Conservation (phyloP, 1,140 invertebrate genomes). For the Sitobion miscanthi region DNA sequence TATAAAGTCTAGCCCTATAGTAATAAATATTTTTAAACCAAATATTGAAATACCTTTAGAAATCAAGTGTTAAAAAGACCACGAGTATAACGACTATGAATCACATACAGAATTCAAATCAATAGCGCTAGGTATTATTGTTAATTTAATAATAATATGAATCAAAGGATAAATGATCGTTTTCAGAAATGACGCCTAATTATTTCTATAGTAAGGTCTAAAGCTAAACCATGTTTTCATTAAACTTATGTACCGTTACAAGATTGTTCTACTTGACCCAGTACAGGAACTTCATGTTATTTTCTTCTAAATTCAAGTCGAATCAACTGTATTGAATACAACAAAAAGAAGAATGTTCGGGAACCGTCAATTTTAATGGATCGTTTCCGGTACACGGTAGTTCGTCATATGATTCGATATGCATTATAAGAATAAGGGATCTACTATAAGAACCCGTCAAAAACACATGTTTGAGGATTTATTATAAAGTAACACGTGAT, state of each 20-base stretch:
- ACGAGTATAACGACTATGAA: not conserved
- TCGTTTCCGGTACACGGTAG: slow-evolving; percentile 41
- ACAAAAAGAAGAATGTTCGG: slow-evolving; percentile 21
- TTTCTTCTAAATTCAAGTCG: not conserved
- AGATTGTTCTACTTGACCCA: slow-evolving; percentile 17
- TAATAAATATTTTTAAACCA: not conserved
- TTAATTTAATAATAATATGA: not conserved
- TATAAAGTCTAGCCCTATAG: not conserved
- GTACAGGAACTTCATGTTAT: not conserved
- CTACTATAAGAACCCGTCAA: not conserved
- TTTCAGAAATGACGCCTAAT: not conserved
- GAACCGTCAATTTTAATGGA: slow-evolving; percentile 44
- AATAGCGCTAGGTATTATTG: no score
- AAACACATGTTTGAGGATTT: slow-evolving; percentile 22
- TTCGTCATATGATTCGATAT: not conserved
- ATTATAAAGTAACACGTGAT: not conserved
- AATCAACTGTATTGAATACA: not conserved
- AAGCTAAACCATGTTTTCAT: not conserved
- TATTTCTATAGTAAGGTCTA: not conserved
- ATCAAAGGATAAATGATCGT: not conserved
- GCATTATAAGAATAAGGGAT: not conserved
- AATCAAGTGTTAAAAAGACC: not conserved
- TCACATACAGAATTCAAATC: no score
- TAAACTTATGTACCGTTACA: slow-evolving; percentile 2
- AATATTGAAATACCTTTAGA: not conserved